These are phyloP conservation scores for Spisula solida DNA, from an alignment of 2,888 invertebrate species.

Conservation along the genomic window DNA sequence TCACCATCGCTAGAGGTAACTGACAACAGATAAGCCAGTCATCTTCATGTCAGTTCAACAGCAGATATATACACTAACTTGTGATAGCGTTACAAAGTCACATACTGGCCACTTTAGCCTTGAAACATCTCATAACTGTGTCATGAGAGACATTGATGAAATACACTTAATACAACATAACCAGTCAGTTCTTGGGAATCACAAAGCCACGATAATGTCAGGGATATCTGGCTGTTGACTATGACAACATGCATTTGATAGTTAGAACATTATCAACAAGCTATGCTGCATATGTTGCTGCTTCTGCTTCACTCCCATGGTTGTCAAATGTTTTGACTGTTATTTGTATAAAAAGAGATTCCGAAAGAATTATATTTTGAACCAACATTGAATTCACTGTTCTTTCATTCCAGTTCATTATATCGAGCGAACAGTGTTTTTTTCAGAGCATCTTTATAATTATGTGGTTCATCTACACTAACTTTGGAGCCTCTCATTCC, in stretches of 20 bases:
- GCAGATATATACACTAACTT: no score
- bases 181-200: slow-evolving; percentile 29
- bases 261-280: background rate
- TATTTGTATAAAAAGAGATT: background rate
- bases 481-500: slow-evolving; percentile 92
- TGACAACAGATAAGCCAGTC: no score
- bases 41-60: no score
- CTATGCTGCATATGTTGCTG: background rate
- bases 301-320: background rate
- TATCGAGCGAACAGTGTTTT: slow-evolving; percentile 96
- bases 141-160: no score
- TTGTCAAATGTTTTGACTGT: background rate
- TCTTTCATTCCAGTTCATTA: slow-evolving; percentile 90
- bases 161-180: no score
- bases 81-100: no score
- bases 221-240: background rate
- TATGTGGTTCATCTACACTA: slow-evolving; percentile 93
- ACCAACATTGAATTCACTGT: background rate
- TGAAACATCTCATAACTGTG: no score
- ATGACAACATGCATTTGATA: background rate
- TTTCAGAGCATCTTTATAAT: slow-evolving; percentile 96
- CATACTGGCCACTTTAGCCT: no score
- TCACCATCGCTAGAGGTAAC: no score
- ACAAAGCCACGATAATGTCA: slow-evolving; percentile 41
- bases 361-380: background rate